These are phyloP conservation scores for Zygaena filipendulae DNA, from an alignment of 2,888 invertebrate species.

Conservation along the genomic window DNA sequence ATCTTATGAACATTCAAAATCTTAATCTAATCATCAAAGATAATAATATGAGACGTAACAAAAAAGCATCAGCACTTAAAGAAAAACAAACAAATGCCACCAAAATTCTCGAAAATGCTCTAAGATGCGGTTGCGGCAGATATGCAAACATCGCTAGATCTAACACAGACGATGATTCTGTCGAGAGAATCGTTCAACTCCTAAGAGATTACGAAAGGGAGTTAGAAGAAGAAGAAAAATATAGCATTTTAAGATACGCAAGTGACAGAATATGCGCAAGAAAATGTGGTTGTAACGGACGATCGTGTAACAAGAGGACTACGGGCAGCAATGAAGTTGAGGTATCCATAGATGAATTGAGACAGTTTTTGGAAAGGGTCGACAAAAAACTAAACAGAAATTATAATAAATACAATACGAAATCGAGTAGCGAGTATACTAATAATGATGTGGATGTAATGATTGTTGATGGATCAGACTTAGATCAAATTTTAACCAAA, in stretches of 20 bases:
- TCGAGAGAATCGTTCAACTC: no score
- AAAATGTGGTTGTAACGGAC: constrained; percentile 16
- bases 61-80: constrained; percentile 3
- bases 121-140: constrained; percentile 1
- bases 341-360: constrained; percentile 16
- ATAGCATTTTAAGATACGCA: constrained; percentile 4
- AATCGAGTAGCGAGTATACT: no score
- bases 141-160: constrained; percentile 1
- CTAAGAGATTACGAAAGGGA: no score
- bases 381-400: constrained; percentile 14
- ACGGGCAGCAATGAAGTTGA: constrained; percentile 11
- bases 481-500: constrained; percentile 2
- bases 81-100: neutral
- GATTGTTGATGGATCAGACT: constrained; percentile 6
- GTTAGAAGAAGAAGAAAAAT: no score
- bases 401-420: constrained; percentile 1
- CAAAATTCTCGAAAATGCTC: neutral
- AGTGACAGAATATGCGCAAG: constrained; percentile 15
- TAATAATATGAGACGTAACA: constrained; percentile 3
- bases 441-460: constrained; percentile 7
- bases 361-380: constrained; percentile 19
- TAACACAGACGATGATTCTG: constrained; percentile 1
- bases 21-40: constrained; percentile 15
- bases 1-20: constrained; percentile 15
- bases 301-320: constrained; percentile 10